Evolutionary conservation across 2,113 vertebrate genomes (phyloP), one percentile per base, ranked within the genome.

Genomic region (Sphaerodactylus townsendi): DNA sequence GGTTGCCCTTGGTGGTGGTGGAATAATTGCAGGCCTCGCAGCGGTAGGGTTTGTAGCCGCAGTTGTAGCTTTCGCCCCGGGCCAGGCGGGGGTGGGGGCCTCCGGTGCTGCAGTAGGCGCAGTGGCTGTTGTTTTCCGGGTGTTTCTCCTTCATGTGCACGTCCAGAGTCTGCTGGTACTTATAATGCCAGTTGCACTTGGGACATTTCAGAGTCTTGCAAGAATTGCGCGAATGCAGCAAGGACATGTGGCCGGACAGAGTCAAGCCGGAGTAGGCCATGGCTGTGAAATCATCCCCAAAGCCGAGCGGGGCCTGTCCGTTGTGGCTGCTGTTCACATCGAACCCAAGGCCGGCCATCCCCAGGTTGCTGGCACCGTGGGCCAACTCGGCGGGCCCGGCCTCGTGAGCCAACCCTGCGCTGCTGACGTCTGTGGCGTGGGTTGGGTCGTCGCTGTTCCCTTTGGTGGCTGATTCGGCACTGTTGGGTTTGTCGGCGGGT

Each of bases 141-240:
- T 96, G 95, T 46, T 96, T 96, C 79, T 96, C 95, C 74, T 93
- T 90, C 94, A 96, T 95, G 88, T 96, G 95, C 44, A 95, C 95
- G 0, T 96, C 95, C 33, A 95, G 81, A 2, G 95, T 96, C 82
- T 95, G 95, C 90, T 94, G 94, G 90, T 96, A 96, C 84, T 96
- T 96, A 46, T 96, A 96, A 83, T 95, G 95, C 95, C 95, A 96
- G 92, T 96, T 96, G 89, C 95, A 96, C 85, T 95, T 95, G 64
- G 95, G 95, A 89, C 95, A 96, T 82, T 96, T 96, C 37, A 96
- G 94, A 0, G 94, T 96, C 91, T 96, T 96, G 81, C 95, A 95
- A 68, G 94, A 95, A 82, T 96, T 96, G 50, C 94, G 95, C 0
- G 95, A 95, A 66, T 95, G 95, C 2, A 95, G 85, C 83, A 95